These are phyloP conservation scores for Acropora tenuis DNA, from an alignment of 64 coral and sea anemone species.

Conservation along the genomic window DNA sequence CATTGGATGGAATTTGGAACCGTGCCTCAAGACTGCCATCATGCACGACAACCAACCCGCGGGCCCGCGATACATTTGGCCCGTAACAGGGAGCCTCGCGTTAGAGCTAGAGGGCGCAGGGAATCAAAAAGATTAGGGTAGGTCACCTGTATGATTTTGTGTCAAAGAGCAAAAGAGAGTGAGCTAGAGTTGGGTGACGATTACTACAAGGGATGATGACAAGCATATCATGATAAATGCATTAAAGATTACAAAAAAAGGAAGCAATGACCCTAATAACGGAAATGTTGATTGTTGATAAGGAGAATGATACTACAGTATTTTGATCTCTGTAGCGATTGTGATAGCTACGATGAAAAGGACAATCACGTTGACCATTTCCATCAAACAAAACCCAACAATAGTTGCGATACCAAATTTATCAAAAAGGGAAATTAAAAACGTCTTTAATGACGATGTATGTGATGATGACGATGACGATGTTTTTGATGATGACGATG, in stretches of 20 bases:
- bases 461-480: not conserved
- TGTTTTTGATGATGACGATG: too few relatives aligned
- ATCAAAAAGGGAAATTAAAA: too few relatives aligned
- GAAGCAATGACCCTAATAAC: not conserved
- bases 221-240: too few relatives aligned
- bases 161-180: not conserved
- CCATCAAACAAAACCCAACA: too few relatives aligned
- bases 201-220: too few relatives aligned
- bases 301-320: not conserved
- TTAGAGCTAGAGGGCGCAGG: not conserved
- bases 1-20: slow-evolving; percentile 67
- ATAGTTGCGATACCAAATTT: too few relatives aligned
- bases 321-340: too few relatives aligned
- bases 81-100: slow-evolving; percentile 1
- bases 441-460: too few relatives aligned
- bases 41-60: slow-evolving; percentile 63
- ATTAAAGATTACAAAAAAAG: too few relatives aligned
- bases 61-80: slow-evolving; percentile 75
- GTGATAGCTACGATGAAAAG: too few relatives aligned
- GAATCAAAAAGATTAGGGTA: not conserved
- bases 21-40: slow-evolving; percentile 72
- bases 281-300: not conserved
- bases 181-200: too few relatives aligned
- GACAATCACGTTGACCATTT: too few relatives aligned
- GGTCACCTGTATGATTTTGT: not conserved